phyloP scores from a whole-genome alignment of 2,888 invertebrate species.

The Ligdia adustata region DNA sequence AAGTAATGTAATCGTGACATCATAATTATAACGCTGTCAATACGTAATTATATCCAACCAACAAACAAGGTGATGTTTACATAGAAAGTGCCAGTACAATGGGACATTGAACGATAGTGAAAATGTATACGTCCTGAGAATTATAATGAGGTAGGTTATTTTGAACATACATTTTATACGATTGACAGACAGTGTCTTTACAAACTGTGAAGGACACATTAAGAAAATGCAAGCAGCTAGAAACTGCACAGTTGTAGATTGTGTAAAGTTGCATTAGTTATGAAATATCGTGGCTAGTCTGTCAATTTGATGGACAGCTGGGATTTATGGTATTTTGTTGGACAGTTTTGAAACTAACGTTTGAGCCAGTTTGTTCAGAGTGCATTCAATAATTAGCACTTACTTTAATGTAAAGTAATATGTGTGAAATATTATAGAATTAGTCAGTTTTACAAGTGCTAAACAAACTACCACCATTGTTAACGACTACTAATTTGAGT shows the following conservation, averaged over 20 bases:
- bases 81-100: conserved; percentile 76
- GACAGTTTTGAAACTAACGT: not conserved
- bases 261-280: conserved; percentile 14
- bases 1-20: conserved; percentile 48
- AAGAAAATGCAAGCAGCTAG: conserved; percentile 31
- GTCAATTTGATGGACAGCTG: conserved; percentile 10
- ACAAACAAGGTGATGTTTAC: conserved; percentile 57
- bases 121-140: conserved; percentile 59
- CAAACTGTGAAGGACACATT: conserved; percentile 4
- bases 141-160: conserved; percentile 56
- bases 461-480: too few species aligned
- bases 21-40: conserved; percentile 42
- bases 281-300: conserved; percentile 8
- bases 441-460: too few species aligned
- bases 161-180: conserved; percentile 41
- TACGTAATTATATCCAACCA: conserved; percentile 51
- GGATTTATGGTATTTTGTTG: conserved; percentile 10
- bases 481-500: too few species aligned
- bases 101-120: conserved; percentile 78
- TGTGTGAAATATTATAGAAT: too few species aligned
- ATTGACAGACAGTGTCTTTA: conserved; percentile 16
- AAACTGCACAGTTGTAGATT: conserved; percentile 30
- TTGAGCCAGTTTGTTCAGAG: not conserved
- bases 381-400: too few species aligned
- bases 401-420: too few species aligned